These are phyloP conservation scores for Ectropis grisescens DNA, from an alignment of 1,140 invertebrate genomes.

Conservation along the genomic window DNA sequence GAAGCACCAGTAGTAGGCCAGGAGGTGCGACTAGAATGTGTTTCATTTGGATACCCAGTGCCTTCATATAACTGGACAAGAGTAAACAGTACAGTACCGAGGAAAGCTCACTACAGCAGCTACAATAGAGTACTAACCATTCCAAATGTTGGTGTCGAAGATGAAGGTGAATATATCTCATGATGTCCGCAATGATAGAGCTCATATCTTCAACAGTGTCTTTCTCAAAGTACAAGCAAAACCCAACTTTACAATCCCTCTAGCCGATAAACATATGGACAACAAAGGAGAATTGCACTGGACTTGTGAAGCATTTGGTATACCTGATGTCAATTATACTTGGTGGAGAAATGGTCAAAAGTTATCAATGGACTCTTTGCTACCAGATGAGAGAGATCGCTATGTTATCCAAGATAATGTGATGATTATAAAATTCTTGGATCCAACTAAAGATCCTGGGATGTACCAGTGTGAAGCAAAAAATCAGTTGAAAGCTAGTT, in stretches of 20 bases:
- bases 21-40: conserved; percentile 92
- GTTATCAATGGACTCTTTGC: conserved; percentile 76
- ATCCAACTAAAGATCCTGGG: conserved; percentile 87
- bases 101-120: conserved; percentile 77
- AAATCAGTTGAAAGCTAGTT: conserved; percentile 89
- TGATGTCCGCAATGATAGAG: conserved; percentile 87
- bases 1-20: conserved; percentile 90
- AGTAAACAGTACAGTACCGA: conserved; percentile 80
- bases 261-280: conserved; percentile 91
- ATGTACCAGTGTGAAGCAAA: conserved; percentile 96
- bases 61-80: conserved; percentile 95
- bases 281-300: conserved; percentile 87
- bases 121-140: conserved; percentile 91
- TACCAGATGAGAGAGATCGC: conserved; percentile 77
- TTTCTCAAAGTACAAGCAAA: conserved; percentile 89
- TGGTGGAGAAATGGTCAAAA: conserved; percentile 92
- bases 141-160: conserved; percentile 88
- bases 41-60: conserved; percentile 96
- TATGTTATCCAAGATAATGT: conserved; percentile 91
- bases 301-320: conserved; percentile 96
- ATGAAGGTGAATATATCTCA: conserved; percentile 95
- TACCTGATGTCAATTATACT: conserved; percentile 92
- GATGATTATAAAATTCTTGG: conserved; percentile 83
- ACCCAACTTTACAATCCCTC: conserved; percentile 93
- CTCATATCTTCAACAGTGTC: conserved; percentile 82